Percentiles rank a stretch among this genome's conserved stretches.
Evolutionary conservation across 2,888 invertebrate species (phyloP).

Genomic region (Andrena minutula): DNA sequence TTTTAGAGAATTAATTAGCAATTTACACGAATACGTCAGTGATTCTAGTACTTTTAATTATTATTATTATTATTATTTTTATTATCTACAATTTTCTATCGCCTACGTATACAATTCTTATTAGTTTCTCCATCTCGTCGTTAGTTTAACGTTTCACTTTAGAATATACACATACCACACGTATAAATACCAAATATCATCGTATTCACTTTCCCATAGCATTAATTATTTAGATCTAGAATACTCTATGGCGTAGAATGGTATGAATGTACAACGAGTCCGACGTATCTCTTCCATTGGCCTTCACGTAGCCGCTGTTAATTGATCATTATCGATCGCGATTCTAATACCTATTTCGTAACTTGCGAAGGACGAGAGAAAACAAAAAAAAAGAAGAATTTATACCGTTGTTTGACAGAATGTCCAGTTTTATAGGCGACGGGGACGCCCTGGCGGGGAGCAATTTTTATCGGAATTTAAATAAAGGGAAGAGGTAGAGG

Average conservation of each 20-base stretch:
- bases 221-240: slow-evolving; percentile 34
- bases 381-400: slow-evolving; percentile 46
- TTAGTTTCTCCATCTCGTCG: slow-evolving; percentile 9
- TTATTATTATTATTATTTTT: slow-evolving; percentile 10
- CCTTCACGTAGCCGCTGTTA: slow-evolving; percentile 55
- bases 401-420: slow-evolving; percentile 54
- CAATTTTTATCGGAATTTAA: slow-evolving; percentile 31
- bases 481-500: slow-evolving; percentile 13
- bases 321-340: slow-evolving; percentile 50
- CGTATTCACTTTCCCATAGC: slow-evolving; percentile 46
- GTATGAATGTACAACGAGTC: slow-evolving; percentile 33
- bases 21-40: slow-evolving; percentile 15
- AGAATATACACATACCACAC: not conserved
- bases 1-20: not conserved
- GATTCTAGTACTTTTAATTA: slow-evolving; percentile 25
- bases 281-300: slow-evolving; percentile 57
- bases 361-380: slow-evolving; percentile 29
- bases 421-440: slow-evolving; percentile 58
- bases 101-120: slow-evolving; percentile 1
- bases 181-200: slow-evolving; percentile 22
- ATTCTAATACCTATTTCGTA: slow-evolving; percentile 61
- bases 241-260: slow-evolving; percentile 29
- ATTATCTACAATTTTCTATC: slow-evolving; percentile 7
- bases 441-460: slow-evolving; percentile 3
- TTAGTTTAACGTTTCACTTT: slow-evolving; percentile 15